Percentiles rank a stretch among this genome's conserved stretches.
phyloP scores from a whole-genome alignment of 2,888 invertebrate species.

The Syritta pipiens region DNA sequence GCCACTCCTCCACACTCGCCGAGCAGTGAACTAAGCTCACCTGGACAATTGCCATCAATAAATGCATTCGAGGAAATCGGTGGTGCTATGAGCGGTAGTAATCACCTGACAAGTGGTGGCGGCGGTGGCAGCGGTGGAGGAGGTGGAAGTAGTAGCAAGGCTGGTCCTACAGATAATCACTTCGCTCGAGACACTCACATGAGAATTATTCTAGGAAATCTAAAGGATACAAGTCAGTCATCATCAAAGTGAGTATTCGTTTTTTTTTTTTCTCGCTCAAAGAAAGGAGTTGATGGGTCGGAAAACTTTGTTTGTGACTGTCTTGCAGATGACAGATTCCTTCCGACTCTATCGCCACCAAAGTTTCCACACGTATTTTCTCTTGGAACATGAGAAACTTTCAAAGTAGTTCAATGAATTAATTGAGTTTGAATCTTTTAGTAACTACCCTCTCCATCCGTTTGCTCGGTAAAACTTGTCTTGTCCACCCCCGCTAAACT shows the following conservation, averaged over 20 bases:
- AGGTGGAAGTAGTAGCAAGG: slow-evolving; percentile 71
- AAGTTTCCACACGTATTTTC: too few species aligned
- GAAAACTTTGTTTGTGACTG: too few species aligned
- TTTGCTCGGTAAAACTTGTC: too few species aligned
- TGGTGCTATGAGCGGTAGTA: slow-evolving; percentile 71
- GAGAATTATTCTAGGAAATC: slow-evolving; percentile 90
- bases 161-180: slow-evolving; percentile 85
- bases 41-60: slow-evolving; percentile 78
- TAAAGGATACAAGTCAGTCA: slow-evolving; percentile 78
- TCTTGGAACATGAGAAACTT: too few species aligned
- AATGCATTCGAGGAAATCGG: slow-evolving; percentile 78
- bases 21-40: slow-evolving; percentile 83
- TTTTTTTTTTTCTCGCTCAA: too few species aligned
- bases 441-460: too few species aligned
- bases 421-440: too few species aligned
- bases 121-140: slow-evolving; percentile 68
- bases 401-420: too few species aligned
- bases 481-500: too few species aligned
- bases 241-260: slow-evolving; percentile 75
- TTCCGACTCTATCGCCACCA: too few species aligned
- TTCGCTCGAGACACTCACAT: slow-evolving; percentile 95
- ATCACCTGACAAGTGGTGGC: slow-evolving; percentile 38
- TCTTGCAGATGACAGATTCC: too few species aligned
- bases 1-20: slow-evolving; percentile 90
- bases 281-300: too few species aligned